Evolutionary conservation across 2,113 vertebrate species (phyloP), one percentile per base, ranked within the genome.

Genomic region (Anoplopoma fimbria): DNA sequence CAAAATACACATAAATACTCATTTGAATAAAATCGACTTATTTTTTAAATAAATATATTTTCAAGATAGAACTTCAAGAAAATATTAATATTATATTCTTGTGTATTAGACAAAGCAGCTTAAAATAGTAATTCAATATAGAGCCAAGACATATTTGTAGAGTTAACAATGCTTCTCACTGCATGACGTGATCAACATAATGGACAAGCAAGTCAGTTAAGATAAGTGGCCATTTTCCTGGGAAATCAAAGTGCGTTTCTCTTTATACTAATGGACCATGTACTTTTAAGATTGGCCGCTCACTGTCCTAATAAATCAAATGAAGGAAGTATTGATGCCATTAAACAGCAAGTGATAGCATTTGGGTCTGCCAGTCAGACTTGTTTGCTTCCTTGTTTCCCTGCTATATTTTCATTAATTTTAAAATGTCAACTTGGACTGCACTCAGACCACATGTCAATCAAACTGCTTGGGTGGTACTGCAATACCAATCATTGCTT

Each of bases 361-460:
- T 21, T 12, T 63, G 34, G 8, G 64, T 65, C 12, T 58, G 31
- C 13, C 51, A 68, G 64, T 49, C 12, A 13, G 14, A 74, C n/a
- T 1, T 31, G 4, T 25, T 4, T 55, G 36, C 31, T 29, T 68
- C 19, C n/a, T 62, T 58, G 21, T 45, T 79, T 82, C 29, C 31
- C 1, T 49, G 4, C 21, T 29, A 1, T 15, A 79, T 74, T 74
- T 65, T 31, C 31, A 75, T 53, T 61, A 29, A 58, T 69, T 53
- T 53, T 34, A 75, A 25, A 58, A 34, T 73, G 38, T 45, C 29
- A 88, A 81, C 71, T 36, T 77, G 42, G 71, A 45, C 40, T 23
- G 38, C 27, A 36, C 70, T 21, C 21, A 69, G 69, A 78, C 60
- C 42, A 40, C 38, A 51, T 70, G 40, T 72, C 76, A 83, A 69